Evolutionary conservation across 1,140 invertebrate genomes (phyloP), one percentile per base, ranked within the genome.

Genomic region (Cotesia vestalis): DNA sequence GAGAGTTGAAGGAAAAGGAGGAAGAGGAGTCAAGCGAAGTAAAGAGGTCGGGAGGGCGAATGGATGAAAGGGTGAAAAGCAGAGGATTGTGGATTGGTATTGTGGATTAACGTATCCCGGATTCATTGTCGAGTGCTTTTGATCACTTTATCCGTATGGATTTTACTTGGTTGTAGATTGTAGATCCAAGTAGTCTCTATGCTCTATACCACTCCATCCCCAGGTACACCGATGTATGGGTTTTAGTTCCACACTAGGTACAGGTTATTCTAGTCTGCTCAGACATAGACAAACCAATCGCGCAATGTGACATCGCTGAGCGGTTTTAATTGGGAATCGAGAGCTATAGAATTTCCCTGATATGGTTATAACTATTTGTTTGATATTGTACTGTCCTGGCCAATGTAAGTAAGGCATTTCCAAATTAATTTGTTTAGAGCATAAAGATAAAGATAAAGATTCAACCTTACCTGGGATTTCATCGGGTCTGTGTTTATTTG

Each of bases 401-500:
- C 27, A 27, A 27, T 27, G 3, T 27, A 27, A 27, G 27, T 27
- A 27, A 27, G 27, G 27, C 1, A 27, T 27, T 27, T 27, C 3
- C 0, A 3, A 27, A 27, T 27, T 27, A 27, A 27, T 27, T 27
- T 27, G 1, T 27, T 27, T 27, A 27, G 27, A 62, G 11, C 0
- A 9, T 63, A 35, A 11, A 40, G 2, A 9, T 63, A 35, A 11
- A 40, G 4, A 35, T 61, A 20, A 17, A 62, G 35, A 46, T n/a
- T 6, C 4, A 14, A 64, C n/a, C 74, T 88, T 83, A 95, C 94
- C 89, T 94, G 93, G 81, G 90, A 92, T 80, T 93, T 92, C 92
- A 95, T 94, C 6, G 94, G 94, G 85, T 95, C 92, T 68, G 93
- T 92, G 84, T 94, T 93, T 77, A 91, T 90, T 83, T 95, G 94